Conservation (phyloP, 2,888 invertebrate genomes). For the Lasiommata megera region DNA sequence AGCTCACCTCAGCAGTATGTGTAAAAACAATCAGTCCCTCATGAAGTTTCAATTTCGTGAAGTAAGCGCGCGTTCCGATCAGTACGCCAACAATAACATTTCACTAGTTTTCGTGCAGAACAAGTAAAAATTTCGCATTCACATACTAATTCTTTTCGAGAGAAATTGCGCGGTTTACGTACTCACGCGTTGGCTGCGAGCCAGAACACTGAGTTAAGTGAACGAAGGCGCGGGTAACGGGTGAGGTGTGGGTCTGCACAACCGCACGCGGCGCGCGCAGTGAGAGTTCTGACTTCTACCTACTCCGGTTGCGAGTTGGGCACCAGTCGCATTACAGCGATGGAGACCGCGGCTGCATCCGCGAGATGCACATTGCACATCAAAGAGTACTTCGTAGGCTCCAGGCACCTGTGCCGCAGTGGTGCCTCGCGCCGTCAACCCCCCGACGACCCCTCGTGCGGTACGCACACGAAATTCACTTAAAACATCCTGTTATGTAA, state of each 20-base stretch:
- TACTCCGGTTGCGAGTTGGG: slow-evolving; percentile 44
- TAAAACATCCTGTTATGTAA: slow-evolving; percentile 3
- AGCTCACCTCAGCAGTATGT: slow-evolving; percentile 28
- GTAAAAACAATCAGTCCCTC: slow-evolving; percentile 54
- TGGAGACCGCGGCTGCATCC: slow-evolving; percentile 49
- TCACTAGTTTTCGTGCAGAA: slow-evolving; percentile 69
- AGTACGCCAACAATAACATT: slow-evolving; percentile 65
- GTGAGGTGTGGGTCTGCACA: slow-evolving; percentile 60
- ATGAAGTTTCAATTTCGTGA: slow-evolving; percentile 62
- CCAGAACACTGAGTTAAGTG: slow-evolving; percentile 56
- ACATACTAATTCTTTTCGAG: slow-evolving; percentile 73
- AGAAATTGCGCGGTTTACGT: slow-evolving; percentile 64
- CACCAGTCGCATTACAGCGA: slow-evolving; percentile 43
- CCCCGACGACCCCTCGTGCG: slow-evolving; percentile 1
- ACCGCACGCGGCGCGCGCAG: slow-evolving; percentile 77
- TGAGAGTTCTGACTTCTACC: slow-evolving; percentile 65
- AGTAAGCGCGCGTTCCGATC: slow-evolving; percentile 49
- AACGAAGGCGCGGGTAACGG: slow-evolving; percentile 38
- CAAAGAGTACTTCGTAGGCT: background rate
- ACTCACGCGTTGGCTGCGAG: slow-evolving; percentile 60
- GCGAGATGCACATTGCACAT: slow-evolving; percentile 56
- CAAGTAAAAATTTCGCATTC: slow-evolving; percentile 68
- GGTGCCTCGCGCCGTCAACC: slow-evolving; percentile 15
- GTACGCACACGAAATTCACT: slow-evolving; percentile 6
- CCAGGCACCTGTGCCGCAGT: slow-evolving; percentile 37